Evolutionary conservation across 2,888 invertebrate genomes (phyloP).

Genomic region (Muschampia plurimacula): DNA sequence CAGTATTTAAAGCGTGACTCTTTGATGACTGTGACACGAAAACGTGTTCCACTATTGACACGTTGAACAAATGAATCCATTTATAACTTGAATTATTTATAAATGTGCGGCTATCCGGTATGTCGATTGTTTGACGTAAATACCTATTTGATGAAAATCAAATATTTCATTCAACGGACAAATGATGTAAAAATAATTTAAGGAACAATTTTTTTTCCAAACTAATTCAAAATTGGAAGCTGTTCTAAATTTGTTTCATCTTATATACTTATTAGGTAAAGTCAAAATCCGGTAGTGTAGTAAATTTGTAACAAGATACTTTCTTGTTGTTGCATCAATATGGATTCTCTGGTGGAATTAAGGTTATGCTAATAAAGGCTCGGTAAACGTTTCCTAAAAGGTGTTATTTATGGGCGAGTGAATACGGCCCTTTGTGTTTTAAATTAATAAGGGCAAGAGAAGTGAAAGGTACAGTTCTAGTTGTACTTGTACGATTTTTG

Average conservation of each 20-base stretch:
- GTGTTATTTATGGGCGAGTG: constrained; percentile 3
- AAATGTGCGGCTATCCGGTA: constrained; percentile 16
- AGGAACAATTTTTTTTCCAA: neutral
- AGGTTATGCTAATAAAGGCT: constrained; percentile 21
- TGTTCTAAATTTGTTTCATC: neutral
- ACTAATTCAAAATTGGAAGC: neutral
- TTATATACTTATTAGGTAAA: neutral
- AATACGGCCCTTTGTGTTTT: constrained; percentile 6
- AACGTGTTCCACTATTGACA: constrained; percentile 35
- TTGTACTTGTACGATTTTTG: neutral
- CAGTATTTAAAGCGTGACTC: constrained; percentile 36
- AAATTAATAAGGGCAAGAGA: neutral
- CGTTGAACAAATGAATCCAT: constrained; percentile 32
- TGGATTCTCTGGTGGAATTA: constrained; percentile 27
- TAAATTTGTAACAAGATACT: constrained; percentile 30
- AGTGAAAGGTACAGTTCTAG: neutral
- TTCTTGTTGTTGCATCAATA: constrained; percentile 12
- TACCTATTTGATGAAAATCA: too few relatives aligned
- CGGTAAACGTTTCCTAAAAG: constrained; percentile 20
- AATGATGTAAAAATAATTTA: neutral
- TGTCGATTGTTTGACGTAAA: constrained; percentile 17
- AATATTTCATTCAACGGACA: neutral
- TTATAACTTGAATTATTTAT: constrained; percentile 26
- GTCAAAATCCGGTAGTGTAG: constrained; percentile 1
- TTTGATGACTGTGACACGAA: constrained; percentile 35